A percentile compares a stretch with the other conserved stretches of the same genome.
These are phyloP conservation scores for Turdus rufiventris DNA, from an alignment of 2,113 vertebrate genomes.

Conservation along the genomic window DNA sequence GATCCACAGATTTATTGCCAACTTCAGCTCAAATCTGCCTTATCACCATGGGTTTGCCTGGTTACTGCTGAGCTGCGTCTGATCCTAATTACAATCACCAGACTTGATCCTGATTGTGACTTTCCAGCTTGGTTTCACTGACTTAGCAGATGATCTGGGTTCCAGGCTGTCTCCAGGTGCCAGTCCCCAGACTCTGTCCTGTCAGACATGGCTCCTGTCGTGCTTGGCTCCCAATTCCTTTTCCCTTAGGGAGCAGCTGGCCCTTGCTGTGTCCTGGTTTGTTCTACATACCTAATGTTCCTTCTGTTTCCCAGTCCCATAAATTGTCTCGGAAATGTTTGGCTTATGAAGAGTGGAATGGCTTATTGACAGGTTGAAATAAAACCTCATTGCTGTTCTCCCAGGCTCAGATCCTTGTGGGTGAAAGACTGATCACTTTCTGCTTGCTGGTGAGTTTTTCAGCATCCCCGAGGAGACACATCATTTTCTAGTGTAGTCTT, in stretches of 20 bases:
- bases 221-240: not conserved
- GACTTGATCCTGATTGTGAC: not conserved
- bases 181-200: not conserved
- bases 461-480: not conserved
- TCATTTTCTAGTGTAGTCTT: not conserved
- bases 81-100: not conserved
- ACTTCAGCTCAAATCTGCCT: not conserved
- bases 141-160: not conserved
- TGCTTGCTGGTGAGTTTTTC: not conserved
- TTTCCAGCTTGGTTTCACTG: not conserved
- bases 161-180: not conserved
- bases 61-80: not conserved
- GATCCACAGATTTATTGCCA: not conserved
- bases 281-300: not conserved
- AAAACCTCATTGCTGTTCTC: not conserved
- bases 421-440: not conserved
- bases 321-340: not conserved
- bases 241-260: not conserved
- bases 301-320: not conserved
- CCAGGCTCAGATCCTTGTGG: not conserved
- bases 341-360: not conserved
- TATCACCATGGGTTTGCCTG: not conserved
- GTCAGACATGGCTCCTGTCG: not conserved
- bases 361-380: not conserved
- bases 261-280: accelerated